These are phyloP conservation scores for Eucidaris tribuloides DNA, from an alignment of 35 echinoderm and acorn worm genomes.

Conservation along the genomic window DNA sequence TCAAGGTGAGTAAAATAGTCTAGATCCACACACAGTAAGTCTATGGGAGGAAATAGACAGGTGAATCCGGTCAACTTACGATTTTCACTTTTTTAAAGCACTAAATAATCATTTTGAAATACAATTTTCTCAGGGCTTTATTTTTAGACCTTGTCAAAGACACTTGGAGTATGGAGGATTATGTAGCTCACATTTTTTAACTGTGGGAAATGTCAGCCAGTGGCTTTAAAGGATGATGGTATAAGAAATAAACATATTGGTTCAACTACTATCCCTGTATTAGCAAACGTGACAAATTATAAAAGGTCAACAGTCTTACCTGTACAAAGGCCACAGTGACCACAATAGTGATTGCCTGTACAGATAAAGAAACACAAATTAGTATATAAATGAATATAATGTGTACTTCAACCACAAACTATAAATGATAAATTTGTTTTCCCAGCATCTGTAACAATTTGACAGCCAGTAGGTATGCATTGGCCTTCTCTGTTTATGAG, in stretches of 20 bases:
- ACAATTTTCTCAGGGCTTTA: not conserved
- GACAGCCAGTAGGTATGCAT: not conserved
- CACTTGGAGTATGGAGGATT: not conserved
- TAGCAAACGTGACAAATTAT: not conserved
- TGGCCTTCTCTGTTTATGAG: not conserved
- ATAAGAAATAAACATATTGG: not conserved
- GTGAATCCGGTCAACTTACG: too few relatives aligned
- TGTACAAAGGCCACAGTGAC: conserved; percentile 97
- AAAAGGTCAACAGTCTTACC: conserved; percentile 34
- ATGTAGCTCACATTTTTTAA: not conserved
- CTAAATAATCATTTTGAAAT: too few relatives aligned
- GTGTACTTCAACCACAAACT: not conserved
- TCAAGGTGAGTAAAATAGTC: too few relatives aligned
- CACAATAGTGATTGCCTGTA: conserved; percentile 85
- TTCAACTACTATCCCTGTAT: not conserved
- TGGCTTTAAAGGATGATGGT: not conserved
- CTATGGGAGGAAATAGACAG: too few relatives aligned
- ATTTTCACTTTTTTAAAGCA: too few relatives aligned
- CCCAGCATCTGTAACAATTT: too few relatives aligned
- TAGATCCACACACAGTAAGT: too few relatives aligned
- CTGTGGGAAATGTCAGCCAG: not conserved
- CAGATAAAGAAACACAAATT: not conserved
- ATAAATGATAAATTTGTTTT: too few relatives aligned
- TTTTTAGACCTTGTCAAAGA: not conserved
- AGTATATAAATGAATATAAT: not conserved